A percentile compares a stretch with the other conserved stretches of the same genome.
phyloP scores from a whole-genome alignment of 2,113 vertebrate species.

The Paracanthobrama guichenoti region DNA sequence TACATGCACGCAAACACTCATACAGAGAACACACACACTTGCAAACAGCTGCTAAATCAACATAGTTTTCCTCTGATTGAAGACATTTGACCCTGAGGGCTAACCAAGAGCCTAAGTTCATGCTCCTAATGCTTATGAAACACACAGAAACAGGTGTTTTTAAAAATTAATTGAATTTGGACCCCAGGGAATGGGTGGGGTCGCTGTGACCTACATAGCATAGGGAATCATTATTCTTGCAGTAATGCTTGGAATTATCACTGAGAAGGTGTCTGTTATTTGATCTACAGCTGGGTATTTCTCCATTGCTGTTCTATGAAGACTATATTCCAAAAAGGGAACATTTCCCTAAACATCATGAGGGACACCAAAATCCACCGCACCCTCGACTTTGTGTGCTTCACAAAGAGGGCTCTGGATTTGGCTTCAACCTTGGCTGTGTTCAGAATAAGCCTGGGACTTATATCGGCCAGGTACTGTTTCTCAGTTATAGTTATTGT shows the following conservation, averaged over 20 bases:
- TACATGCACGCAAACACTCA: neutral
- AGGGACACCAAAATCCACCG: neutral
- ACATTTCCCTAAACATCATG: conserved; percentile 11
- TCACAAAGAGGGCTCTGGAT: conserved; percentile 60
- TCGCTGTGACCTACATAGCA: conserved; percentile 21
- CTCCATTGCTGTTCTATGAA: conserved; percentile 84
- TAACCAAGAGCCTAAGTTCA: neutral
- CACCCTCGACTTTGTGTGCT: conserved; percentile 60
- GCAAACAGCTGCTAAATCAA: conserved; percentile 18
- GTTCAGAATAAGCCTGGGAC: conserved; percentile 47
- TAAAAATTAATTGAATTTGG: neutral
- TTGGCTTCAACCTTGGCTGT: conserved; percentile 68
- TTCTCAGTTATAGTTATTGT: neutral
- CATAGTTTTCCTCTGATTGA: neutral
- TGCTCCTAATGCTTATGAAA: neutral
- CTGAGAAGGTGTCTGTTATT: neutral
- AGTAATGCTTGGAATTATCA: neutral
- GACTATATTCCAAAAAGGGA: conserved; percentile 44
- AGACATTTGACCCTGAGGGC: neutral
- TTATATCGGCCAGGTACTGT: conserved; percentile 71
- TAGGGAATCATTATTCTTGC: neutral
- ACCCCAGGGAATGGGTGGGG: conserved; percentile 13
- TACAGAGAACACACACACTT: neutral
- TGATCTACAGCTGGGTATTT: conserved; percentile 79
- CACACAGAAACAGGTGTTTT: conserved; percentile 25